Percentiles rank a stretch among this genome's conserved stretches.
Conservation (phyloP, 2,888 invertebrate genomes). For the Hydropsyche betteni region DNA sequence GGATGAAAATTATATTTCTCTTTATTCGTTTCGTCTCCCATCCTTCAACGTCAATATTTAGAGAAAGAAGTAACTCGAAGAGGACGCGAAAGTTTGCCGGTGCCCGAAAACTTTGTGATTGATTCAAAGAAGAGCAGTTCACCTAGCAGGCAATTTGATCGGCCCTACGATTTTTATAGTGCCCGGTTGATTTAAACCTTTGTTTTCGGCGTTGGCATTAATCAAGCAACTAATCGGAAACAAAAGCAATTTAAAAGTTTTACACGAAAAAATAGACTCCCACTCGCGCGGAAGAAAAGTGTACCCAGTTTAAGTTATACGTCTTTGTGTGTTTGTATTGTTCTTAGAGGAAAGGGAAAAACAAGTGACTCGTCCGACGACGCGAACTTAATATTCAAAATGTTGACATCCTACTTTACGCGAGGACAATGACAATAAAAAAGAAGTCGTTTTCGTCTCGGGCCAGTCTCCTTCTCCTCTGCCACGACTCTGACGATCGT, state of each 20-base stretch:
- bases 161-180: constrained; percentile 39
- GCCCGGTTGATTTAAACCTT: constrained; percentile 48
- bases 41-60: constrained; percentile 3
- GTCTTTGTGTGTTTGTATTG: not conserved
- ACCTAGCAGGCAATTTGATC: constrained; percentile 34
- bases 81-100: not conserved
- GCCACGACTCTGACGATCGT: not conserved
- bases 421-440: constrained; percentile 29
- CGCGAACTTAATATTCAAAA: constrained; percentile 36
- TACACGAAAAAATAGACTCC: constrained; percentile 29
- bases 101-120: constrained; percentile 29
- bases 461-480: not conserved
- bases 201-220: constrained; percentile 50
- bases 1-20: not conserved
- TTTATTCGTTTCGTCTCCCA: not conserved
- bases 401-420: constrained; percentile 33
- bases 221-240: constrained; percentile 50
- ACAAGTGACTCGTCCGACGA: constrained; percentile 5
- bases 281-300: no score
- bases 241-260: constrained; percentile 48
- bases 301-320: no score
- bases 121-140: constrained; percentile 33
- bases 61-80: not conserved
- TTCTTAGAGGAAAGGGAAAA: not conserved
- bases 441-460: constrained; percentile 23